These are phyloP conservation scores for Tautogolabrus adspersus DNA, from an alignment of 2,113 vertebrate species.

Conservation along the genomic window DNA sequence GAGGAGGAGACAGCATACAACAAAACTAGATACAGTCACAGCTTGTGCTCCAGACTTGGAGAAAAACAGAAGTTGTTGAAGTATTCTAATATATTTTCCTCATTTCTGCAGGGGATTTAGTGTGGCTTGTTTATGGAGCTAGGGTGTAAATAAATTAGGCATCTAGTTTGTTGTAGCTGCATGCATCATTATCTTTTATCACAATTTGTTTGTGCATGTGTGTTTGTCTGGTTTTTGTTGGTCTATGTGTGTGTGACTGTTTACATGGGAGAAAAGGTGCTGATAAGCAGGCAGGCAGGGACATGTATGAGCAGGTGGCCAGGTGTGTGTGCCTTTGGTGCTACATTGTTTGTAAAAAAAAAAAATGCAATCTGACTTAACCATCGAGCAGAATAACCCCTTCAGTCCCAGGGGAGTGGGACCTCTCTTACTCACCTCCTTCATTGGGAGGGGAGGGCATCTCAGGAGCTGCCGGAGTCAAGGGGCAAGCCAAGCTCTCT, in stretches of 20 bases:
- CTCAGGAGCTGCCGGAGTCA: conserved; percentile 75
- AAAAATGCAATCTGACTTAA: neutral
- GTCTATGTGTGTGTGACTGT: conserved; percentile 15
- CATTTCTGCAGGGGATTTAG: conserved; percentile 56
- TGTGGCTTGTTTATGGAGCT: conserved; percentile 49
- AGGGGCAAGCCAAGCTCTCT: conserved; percentile 69
- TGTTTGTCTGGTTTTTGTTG: neutral
- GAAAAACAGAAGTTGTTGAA: conserved; percentile 8
- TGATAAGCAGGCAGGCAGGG: conserved; percentile 7
- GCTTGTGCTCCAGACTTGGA: conserved; percentile 39
- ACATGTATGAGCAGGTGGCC: conserved; percentile 17
- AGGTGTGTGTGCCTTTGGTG: neutral
- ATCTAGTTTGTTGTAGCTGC: conserved; percentile 34
- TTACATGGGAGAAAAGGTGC: neutral
- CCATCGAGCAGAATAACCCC: conserved; percentile 12
- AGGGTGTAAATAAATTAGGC: conserved; percentile 50
- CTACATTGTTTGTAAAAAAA: neutral
- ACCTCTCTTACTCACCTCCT: conserved; percentile 86
- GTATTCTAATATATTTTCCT: conserved; percentile 39
- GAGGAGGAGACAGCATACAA: conserved; percentile 64
- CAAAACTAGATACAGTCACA: conserved; percentile 59
- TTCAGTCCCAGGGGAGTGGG: conserved; percentile 1
- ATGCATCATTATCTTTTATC: conserved; percentile 42
- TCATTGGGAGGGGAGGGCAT: conserved; percentile 97
- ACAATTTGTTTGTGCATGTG: neutral